Evolutionary conservation across 2,888 invertebrate genomes (phyloP), one percentile per base, ranked within the genome.

Genomic region (Cephalotes varians): DNA sequence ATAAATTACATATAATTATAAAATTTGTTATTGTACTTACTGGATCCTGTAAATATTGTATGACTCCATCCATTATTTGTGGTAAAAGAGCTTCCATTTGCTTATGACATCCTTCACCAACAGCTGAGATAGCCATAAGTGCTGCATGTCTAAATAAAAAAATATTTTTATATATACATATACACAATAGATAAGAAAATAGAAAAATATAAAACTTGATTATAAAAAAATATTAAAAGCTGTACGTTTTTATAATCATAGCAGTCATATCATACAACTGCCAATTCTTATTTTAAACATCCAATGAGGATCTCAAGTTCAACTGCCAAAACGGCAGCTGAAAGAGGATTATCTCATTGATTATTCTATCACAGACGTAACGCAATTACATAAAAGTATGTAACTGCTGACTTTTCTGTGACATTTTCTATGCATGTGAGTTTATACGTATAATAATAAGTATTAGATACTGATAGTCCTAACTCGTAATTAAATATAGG

Each of bases 41-140:
- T 72, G 97, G 96, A 94, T 99, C 99, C 90, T 96, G 96, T 31
- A 98, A 95, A 94, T 97, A 98, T 90, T 97, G 97, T 84, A 99
- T 95, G 54, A 99, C 98, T 54, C 98, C 98, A 58, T 98, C 97
- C 95, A 99, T 98, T 51, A 99, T 98, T 95, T 98, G 98, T 80
- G 97, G 97, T n/a, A 99, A 96, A 96, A 99, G 97, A 74, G 96
- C 96, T 94, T 99, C 99, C 99, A 99, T 99, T 95, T 99, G 98
- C 93, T 99, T 98, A 94, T 99, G 98, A 94, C 99, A 99, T 31
- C 99, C 99, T 95, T 99, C 99, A 5, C 99, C 99, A 83, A 99
- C 98, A 0, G 99, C 98, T 7, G 99, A 99, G 65, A 99, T 97
- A 0, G 99, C 99, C 99, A 99, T 99, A 51, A 99, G 96, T 2